Conservation (phyloP, 2,797 vertebrate species). For the Hypotaenidia okinawae region DNA sequence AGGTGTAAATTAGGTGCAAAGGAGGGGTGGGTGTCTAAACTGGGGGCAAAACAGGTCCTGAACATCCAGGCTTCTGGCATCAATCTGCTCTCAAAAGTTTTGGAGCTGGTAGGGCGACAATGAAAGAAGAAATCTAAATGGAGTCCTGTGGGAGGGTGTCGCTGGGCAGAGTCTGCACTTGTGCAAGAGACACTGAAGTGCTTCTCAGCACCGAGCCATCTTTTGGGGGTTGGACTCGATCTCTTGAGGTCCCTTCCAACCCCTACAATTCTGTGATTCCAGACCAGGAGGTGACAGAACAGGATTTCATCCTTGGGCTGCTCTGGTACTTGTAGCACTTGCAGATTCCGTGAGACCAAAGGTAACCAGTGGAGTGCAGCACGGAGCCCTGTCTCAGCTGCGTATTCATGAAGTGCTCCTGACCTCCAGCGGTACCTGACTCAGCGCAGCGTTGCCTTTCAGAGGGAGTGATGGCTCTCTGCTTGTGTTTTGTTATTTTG, state of each 20-base stretch:
- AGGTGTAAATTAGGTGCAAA: not conserved
- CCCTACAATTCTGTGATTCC: not conserved
- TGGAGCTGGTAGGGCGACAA: not conserved
- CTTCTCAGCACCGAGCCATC: not conserved
- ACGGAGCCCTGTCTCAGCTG: not conserved
- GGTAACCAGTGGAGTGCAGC: not conserved
- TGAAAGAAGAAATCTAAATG: not conserved
- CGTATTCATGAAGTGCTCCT: slow-evolving; percentile 9
- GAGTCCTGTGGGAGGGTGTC: not conserved
- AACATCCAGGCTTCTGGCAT: not conserved
- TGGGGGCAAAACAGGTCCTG: not conserved
- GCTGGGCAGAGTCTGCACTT: not conserved
- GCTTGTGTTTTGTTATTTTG: not conserved
- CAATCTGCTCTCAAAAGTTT: not conserved
- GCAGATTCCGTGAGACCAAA: not conserved
- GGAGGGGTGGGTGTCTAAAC: not conserved
- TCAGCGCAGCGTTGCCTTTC: not conserved
- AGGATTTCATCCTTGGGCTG: not conserved
- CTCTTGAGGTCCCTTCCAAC: too few species aligned
- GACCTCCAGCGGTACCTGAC: slow-evolving; percentile 53
- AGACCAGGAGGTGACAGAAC: not conserved
- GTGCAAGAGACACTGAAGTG: not conserved
- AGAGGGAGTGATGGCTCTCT: not conserved
- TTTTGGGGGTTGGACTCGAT: too few species aligned
- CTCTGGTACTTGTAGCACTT: not conserved